phyloP scores from a whole-genome alignment of 1,140 invertebrate genomes.

The Plutomurus gul region DNA sequence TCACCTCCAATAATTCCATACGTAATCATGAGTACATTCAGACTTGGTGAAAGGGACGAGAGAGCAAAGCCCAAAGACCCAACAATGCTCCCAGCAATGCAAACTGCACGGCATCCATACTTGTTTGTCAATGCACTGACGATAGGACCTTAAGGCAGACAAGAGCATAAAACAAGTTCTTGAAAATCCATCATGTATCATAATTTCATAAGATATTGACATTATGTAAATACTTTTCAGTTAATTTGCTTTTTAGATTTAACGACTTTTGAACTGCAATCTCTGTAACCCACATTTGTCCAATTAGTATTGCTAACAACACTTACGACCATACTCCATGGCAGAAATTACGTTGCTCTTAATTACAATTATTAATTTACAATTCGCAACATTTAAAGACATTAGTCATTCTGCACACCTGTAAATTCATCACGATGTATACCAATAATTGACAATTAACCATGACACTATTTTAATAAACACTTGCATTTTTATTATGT shows the following conservation, averaged over 20 bases:
- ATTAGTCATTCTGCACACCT: too few species aligned
- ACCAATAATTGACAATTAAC: neutral
- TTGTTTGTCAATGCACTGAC: slow-evolving; percentile 95
- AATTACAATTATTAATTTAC: too few species aligned
- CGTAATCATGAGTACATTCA: slow-evolving; percentile 88
- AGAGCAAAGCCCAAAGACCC: slow-evolving; percentile 84
- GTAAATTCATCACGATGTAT: neutral
- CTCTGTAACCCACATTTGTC: too few species aligned
- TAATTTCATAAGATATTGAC: too few species aligned
- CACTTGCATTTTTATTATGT: neutral
- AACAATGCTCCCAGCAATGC: slow-evolving; percentile 85
- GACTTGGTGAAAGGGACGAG: slow-evolving; percentile 81
- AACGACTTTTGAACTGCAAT: too few species aligned
- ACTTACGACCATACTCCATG: too few species aligned
- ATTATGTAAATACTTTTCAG: too few species aligned
- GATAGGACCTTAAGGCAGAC: slow-evolving; percentile 75
- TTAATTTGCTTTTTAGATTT: too few species aligned
- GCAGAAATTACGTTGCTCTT: too few species aligned
- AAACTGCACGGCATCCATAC: slow-evolving; percentile 89
- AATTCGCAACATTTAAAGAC: too few species aligned
- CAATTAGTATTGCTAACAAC: too few species aligned
- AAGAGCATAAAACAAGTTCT: slow-evolving; percentile 42
- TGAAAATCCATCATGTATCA: too few species aligned
- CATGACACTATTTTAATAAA: slow-evolving; percentile 3
- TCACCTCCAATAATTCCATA: slow-evolving; percentile 92